Base-by-base conservation (phyloP, 2,113 vertebrate genomes). In the Eudyptes chrysolophus region DNA sequence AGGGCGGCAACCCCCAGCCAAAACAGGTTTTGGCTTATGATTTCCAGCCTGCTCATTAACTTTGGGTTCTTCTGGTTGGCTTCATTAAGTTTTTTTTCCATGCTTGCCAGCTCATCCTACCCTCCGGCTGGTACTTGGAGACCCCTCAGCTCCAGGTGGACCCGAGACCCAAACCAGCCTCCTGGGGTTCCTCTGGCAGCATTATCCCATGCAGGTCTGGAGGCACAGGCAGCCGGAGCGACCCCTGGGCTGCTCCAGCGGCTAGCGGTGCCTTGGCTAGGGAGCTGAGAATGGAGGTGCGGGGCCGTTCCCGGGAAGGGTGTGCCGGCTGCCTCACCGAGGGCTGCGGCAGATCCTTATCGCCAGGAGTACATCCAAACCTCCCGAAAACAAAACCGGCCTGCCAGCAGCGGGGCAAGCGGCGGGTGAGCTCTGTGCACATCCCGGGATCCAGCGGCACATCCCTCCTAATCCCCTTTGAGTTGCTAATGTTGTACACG, bases 1-100 rank as follows among this genome's bases (percentile, higher is more conserved):
- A 7, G 94, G 95, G 94, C 92, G 46, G 94, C 91, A 76, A 87
- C 77, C 80, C 68, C 29, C 68, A 74, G 89, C 96, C 94, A 82
- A 74, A 96, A 96, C 93, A 95, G 94, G 95, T 95, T 94, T 70
- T 95, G 93, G 89, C 64, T 78, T 19, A n/a, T 58, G 92, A 57
- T 66, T 96, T 95, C 87, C 86, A 96, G 84, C 76, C 30, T 49
- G 83, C 94, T 96, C 87, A 70, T 94, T 96, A 96, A 70, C 64
- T 70, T 51, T 30, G 79, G 55, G 49, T 55, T 78, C 68, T 92
- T 55, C 68, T 84, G 38, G 38, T 68, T 76, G 92, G 10, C 85
- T 94, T 64, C 57, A 3, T 78, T 60, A 16, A 4, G 36, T 34
- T 0, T 29, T 61, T 49, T 88, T 66, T n/a, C 62, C 71, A 2